Base-by-base conservation (phyloP, 2,888 invertebrate genomes). In the Cheilosia pagana region DNA sequence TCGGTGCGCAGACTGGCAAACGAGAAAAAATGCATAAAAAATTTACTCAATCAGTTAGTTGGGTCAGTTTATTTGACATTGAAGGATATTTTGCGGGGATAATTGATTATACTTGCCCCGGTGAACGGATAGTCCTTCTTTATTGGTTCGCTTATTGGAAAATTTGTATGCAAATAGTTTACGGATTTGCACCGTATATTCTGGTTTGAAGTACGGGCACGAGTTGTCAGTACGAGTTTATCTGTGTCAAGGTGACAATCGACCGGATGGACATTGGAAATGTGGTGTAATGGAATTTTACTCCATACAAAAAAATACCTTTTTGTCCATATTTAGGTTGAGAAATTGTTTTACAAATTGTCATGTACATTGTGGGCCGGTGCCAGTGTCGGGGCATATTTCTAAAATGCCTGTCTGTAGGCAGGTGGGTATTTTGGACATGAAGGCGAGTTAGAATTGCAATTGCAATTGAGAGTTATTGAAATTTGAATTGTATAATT, bases 71-170 rank as follows among this genome's bases (percentile, higher is more conserved):
- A 76, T 78, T 78, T 79, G 79, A 83, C 79, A 79, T 83, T 83
- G 83, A 83, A 83, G 79, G 83, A 83, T 83, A 79, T 70, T 83
- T 79, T 79, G 63, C 63, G 83, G 83, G 59, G 79, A 79, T 83
- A 83, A 83, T 79, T 83, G 83, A 83, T 83, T 83, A 39, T 62
- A 74, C 35, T 63, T 77, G 45, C 65, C 71, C 78, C 55, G 60
- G 39, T 50, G 68, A 21, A 48, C 45, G 19, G 67, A 23, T 62
- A 48, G 59, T 65, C 68, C 74, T 74, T 68, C 74, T 82, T 78
- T 62, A 78, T 79, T 72, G 78, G 43, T 53, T 62, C 35, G 67
- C 41, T 74, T 72, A 83, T 67, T 67, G 74, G 50, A 63, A 50
- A 31, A 74, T 75, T 70, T 59, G 67, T 83, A 83, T 79, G 83